A percentile compares a stretch with the other conserved stretches of the same genome.
phyloP scores from a whole-genome alignment of 2,888 invertebrate genomes.

The Xanthia togata region DNA sequence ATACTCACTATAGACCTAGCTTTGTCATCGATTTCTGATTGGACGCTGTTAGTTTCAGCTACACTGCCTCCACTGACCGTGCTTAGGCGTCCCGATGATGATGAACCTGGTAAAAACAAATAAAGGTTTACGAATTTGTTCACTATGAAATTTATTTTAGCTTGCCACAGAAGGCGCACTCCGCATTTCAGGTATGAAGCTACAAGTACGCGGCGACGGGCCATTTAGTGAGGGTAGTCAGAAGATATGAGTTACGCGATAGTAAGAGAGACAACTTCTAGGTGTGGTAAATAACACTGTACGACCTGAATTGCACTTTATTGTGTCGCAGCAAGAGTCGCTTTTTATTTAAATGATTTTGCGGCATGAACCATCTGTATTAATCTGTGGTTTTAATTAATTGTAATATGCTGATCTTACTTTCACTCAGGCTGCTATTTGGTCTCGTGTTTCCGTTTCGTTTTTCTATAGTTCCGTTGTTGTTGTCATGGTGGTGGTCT shows the following conservation, averaged over 20 bases:
- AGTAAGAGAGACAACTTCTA: no score
- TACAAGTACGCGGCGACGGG: no score
- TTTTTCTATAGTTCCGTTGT: conserved; percentile 84
- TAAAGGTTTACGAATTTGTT: not conserved
- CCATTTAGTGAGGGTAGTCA: no score
- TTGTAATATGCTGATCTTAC: conserved; percentile 73
- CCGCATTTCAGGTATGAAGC: no score
- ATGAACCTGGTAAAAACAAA: conserved; percentile 90
- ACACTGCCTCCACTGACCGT: conserved; percentile 95
- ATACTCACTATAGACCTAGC: conserved; percentile 87
- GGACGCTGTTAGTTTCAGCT: conserved; percentile 95
- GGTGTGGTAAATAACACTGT: no score
- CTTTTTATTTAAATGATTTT: no score
- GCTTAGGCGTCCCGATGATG: conserved; percentile 95
- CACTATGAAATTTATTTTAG: not conserved
- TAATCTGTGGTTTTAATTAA: not conserved
- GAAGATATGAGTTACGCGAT: no score
- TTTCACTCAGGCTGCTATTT: conserved; percentile 88
- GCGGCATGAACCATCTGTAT: no score
- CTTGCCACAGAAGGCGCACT: not conserved
- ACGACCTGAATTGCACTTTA: no score
- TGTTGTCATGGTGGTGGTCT: conserved; percentile 80
- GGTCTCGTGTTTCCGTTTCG: conserved; percentile 86
- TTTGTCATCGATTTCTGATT: conserved; percentile 95
- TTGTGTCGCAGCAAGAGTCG: no score